Conservation (phyloP, 1,140 invertebrate genomes). For the Hylyphantes graminicola region DNA sequence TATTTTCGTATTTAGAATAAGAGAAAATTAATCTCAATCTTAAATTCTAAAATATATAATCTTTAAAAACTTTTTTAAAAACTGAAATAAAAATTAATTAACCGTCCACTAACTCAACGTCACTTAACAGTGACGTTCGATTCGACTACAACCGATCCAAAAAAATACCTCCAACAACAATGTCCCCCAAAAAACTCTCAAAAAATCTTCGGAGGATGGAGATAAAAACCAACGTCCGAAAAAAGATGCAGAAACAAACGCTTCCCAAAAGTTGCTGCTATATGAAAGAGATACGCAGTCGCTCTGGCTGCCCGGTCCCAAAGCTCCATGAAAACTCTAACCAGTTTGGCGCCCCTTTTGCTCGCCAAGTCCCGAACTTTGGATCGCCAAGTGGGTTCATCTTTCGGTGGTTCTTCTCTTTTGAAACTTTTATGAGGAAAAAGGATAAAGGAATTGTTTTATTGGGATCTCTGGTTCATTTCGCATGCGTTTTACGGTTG, state of each 20-base stretch:
- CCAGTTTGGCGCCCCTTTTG: slow-evolving; percentile 40
- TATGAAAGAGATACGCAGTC: slow-evolving; percentile 15
- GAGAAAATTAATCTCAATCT: no score
- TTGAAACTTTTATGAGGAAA: background rate
- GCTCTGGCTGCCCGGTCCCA: slow-evolving; percentile 30
- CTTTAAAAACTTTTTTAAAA: no score
- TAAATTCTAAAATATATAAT: no score
- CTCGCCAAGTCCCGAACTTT: slow-evolving; percentile 53
- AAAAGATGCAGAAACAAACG: background rate
- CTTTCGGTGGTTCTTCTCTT: background rate
- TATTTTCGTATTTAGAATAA: no score
- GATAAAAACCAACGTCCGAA: slow-evolving; percentile 19
- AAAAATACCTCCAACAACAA: slow-evolving; percentile 11
- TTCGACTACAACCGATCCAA: background rate
- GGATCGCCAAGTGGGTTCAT: slow-evolving; percentile 32
- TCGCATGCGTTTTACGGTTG: background rate
- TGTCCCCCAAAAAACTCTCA: slow-evolving; percentile 10
- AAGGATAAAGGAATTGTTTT: no score
- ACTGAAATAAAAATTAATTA: no score
- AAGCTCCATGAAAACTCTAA: slow-evolving; percentile 48
- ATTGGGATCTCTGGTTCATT: no score
- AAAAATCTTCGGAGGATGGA: slow-evolving; percentile 29
- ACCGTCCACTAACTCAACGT: no score
- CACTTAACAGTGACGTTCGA: background rate
- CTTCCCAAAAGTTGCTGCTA: slow-evolving; percentile 15